Evolutionary conservation across 2,797 vertebrate species (phyloP).

Genomic region (Gambelia wislizenii): DNA sequence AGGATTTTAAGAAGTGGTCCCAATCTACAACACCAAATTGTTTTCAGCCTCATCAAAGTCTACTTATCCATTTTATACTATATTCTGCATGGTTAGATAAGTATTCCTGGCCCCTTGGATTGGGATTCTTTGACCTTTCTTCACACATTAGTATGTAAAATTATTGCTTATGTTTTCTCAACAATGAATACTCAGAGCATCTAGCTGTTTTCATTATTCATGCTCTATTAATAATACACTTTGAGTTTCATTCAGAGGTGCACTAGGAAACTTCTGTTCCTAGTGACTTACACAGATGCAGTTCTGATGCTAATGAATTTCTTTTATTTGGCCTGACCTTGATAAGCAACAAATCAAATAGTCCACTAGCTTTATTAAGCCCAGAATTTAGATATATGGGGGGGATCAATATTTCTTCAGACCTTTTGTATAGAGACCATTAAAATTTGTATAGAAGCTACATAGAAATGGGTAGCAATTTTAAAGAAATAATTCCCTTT

Average conservation of each 20-base stretch:
- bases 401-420: neutral
- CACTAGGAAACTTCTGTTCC: slow-evolving; percentile 20
- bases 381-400: neutral
- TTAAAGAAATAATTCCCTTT: neutral
- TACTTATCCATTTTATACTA: slow-evolving; percentile 5
- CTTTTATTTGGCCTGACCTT: neutral
- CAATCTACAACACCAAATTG: fast-evolving
- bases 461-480: neutral
- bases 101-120: neutral
- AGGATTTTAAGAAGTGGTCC: neutral
- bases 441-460: neutral
- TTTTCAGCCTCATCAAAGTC: neutral
- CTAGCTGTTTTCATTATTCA: neutral
- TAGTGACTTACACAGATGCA: slow-evolving; percentile 17
- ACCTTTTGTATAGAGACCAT: neutral
- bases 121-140: neutral
- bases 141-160: neutral
- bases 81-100: neutral
- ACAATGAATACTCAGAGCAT: neutral
- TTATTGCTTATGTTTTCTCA: neutral
- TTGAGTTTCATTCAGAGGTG: slow-evolving; percentile 21
- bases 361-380: neutral
- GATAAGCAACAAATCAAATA: slow-evolving; percentile 12
- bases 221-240: neutral
- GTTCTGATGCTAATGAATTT: slow-evolving; percentile 28